Base-by-base conservation (phyloP, 2,113 vertebrate genomes). In the Archilochus colubris region DNA sequence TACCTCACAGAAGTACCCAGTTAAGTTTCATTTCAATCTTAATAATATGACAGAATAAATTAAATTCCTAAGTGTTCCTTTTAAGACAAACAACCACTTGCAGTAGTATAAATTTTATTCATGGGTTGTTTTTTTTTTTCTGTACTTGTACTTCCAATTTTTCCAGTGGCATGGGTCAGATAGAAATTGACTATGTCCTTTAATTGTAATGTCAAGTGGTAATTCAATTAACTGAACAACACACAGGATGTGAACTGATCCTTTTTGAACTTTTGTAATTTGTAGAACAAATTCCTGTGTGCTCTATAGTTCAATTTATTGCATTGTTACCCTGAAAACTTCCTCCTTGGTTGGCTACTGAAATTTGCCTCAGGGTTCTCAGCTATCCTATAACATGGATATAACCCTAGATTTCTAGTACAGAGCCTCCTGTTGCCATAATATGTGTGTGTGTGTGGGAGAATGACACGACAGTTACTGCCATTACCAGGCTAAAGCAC, bases 151-250 rank as follows among this genome's bases (percentile, higher is more conserved):
- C 2, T 85, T 78, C 38, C 53, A 66, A 62, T 89, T 86, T 92
- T 88, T 92, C 51, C 55, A 51, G 1, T 33, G 12, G 7, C 14
- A 6, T 72, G 57, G 48, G 36, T 91, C 76, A 94, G 61, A 40
- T 3, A 76, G 53, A 93, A 95, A 86, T 93, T 86, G 89, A 80
- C n/a, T 62, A 46, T 36, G 19, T 50, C 59, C 36, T 88, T 87
- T 84, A 55, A 76, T 75, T 95, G 93, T 89, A 82, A 90, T 69
- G 27, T 86, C 69, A 91, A 81, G 59, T 78, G 51, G 33, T 74
- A 82, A 82, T 88, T 86, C 76, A 95, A 64, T 93, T 95, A 95
- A 82, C 36, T 75, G 51, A 92, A 57, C 15, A 76, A 70, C 38
- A 67, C 24, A 85, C 4, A 88, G 40, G 25, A 82, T 82, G 73